Evolutionary conservation across 2,888 invertebrate species (phyloP).

Genomic region (Heliconius ethilla): DNA sequence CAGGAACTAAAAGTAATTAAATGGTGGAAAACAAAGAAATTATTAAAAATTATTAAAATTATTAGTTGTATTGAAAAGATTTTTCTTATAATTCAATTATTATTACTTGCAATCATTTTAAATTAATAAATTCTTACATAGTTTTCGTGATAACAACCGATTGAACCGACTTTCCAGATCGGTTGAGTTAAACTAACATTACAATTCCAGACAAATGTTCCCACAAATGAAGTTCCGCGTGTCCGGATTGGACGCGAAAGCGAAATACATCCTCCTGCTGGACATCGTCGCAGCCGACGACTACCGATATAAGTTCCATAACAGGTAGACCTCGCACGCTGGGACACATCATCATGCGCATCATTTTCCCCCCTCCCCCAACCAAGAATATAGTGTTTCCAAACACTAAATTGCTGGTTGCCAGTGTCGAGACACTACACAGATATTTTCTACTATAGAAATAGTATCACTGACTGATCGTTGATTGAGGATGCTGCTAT

Average conservation of each 20-base stretch:
- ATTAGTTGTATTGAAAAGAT: background rate
- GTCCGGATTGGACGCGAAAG: slow-evolving; percentile 98
- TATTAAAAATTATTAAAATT: background rate
- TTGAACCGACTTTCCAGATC: slow-evolving; percentile 4
- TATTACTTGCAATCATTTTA: background rate
- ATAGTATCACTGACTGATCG: slow-evolving; percentile 46
- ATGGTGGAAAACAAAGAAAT: background rate
- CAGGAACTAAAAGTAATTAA: background rate
- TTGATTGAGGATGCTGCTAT: slow-evolving; percentile 71
- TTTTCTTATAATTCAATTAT: background rate
- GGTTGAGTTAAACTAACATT: slow-evolving; percentile 51
- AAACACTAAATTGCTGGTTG: slow-evolving; percentile 55
- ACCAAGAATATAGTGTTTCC: slow-evolving; percentile 56
- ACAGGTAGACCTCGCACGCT: slow-evolving; percentile 84
- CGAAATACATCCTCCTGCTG: slow-evolving; percentile 99
- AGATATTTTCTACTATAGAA: slow-evolving; percentile 25
- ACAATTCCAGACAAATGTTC: slow-evolving; percentile 97
- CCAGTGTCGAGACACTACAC: slow-evolving; percentile 20
- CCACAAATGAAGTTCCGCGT: slow-evolving; percentile 99
- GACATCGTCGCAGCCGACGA: slow-evolving; percentile 99
- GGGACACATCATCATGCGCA: slow-evolving; percentile 43
- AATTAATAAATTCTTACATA: background rate
- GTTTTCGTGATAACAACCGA: background rate
- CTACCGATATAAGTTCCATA: slow-evolving; percentile 98
- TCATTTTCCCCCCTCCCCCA: slow-evolving; percentile 37